Conservation (phyloP, 2,113 vertebrate species). For the Chloropsis cyanopogon region DNA sequence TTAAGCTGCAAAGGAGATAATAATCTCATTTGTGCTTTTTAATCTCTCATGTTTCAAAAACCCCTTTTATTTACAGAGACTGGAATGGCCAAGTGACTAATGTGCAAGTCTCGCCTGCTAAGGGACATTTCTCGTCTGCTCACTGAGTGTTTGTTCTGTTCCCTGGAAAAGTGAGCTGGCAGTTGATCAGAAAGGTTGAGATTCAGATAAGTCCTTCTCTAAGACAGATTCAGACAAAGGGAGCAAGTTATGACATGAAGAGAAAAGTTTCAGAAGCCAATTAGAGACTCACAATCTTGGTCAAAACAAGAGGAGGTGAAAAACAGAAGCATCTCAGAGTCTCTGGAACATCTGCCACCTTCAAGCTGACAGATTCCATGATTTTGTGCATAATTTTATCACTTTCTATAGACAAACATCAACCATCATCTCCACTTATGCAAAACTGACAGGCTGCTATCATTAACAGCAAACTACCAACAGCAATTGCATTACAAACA, state of each 20-base stretch:
- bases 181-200: neutral
- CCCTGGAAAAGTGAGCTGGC: neutral
- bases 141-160: neutral
- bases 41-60: neutral
- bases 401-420: neutral
- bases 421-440: neutral
- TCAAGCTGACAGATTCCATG: neutral
- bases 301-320: neutral
- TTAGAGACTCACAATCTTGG: neutral
- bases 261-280: neutral
- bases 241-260: neutral
- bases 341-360: neutral
- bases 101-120: neutral
- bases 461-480: neutral
- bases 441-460: neutral
- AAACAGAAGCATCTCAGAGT: neutral
- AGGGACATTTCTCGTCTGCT: neutral
- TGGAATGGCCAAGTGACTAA: neutral
- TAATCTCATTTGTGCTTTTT: neutral
- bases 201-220: neutral
- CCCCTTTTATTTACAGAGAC: neutral
- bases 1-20: neutral
- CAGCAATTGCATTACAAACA: neutral
- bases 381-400: neutral
- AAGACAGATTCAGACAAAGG: neutral